Evolutionary conservation across 2,797 vertebrate species (phyloP), one percentile per base, ranked within the genome.

Genomic region (Typhlichthys eigenmanni): DNA sequence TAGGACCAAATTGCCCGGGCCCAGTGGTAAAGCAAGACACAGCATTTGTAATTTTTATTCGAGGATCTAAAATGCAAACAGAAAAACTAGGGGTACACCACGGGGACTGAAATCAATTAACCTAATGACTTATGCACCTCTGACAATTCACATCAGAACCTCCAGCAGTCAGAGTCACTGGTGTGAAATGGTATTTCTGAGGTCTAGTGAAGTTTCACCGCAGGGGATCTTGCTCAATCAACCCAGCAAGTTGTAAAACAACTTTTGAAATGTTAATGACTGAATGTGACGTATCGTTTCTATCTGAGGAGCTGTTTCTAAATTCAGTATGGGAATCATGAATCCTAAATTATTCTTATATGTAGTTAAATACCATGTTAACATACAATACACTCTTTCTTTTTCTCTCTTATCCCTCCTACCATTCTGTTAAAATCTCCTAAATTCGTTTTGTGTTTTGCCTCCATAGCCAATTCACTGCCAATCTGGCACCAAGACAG

Each of bases 51-150:
- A 58, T 34, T 38, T 24, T 68, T 32, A n/a, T 34, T 14, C 38
- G 61, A 11, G 61, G 56, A 64, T 55, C 34, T 45, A 9, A 54
- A 1, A 51, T 10, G 38, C n/a, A 56, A 14, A 10, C 8, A 14
- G 56, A 13, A 58, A 10, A 47, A 19, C 43, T 16, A 58, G 19
- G 45, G 34, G 55, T 16, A 17, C 14, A 19, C 43, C 60, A 72
- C 54, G 60, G 57, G 72, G 51, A 65, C 55, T 50, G 17, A 65
- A 64, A 66, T 65, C 50, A 67, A 50, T 57, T 57, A 57, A 45
- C 16, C 55, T 16, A 57, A 57, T 16, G 13, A 57, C 55, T 38
- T 57, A 17, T 56, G 55, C 38, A 45, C 55, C 45, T 58, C 43
- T 46, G 16, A 38, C 56, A 58, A 58, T 17, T 47, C 43, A 17